phyloP scores from a whole-genome alignment of 1,140 invertebrate genomes.

The honey bee (Apis mellifera) region DNA sequence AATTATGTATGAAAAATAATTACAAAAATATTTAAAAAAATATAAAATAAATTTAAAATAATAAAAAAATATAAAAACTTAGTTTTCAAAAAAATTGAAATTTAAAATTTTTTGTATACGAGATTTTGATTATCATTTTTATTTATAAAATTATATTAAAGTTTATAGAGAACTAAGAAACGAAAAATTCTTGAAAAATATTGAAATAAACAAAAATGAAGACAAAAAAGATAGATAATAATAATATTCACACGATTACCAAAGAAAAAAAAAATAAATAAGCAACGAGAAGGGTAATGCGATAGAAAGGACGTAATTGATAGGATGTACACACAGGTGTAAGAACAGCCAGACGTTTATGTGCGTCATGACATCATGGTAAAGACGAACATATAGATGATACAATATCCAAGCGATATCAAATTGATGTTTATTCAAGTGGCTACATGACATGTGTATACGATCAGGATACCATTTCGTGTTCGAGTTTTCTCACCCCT shows the following conservation, averaged over 20 bases:
- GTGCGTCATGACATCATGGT: neutral
- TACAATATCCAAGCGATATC: slow-evolving; percentile 62
- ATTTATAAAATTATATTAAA: too few relatives aligned
- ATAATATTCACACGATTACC: neutral
- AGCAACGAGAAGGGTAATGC: neutral
- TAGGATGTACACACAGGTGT: slow-evolving; percentile 33
- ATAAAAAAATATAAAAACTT: too few relatives aligned
- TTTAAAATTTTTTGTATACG: too few relatives aligned
- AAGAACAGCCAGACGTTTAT: slow-evolving; percentile 21
- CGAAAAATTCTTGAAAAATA: neutral
- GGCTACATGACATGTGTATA: slow-evolving; percentile 33
- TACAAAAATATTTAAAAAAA: too few relatives aligned
- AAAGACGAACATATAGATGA: slow-evolving; percentile 34
- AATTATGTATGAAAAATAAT: too few relatives aligned
- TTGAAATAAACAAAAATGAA: neutral
- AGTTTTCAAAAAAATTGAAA: too few relatives aligned
- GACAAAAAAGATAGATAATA: neutral
- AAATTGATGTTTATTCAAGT: slow-evolving; percentile 74
- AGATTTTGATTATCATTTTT: too few relatives aligned
- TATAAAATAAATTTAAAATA: too few relatives aligned
- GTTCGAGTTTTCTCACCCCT: neutral
- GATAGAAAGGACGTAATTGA: neutral
- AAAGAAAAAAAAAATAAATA: neutral
- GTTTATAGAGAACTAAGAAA: neutral
- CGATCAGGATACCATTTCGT: neutral